Conservation (phyloP, 1,140 invertebrate genomes). For the Cotesia typhae region DNA sequence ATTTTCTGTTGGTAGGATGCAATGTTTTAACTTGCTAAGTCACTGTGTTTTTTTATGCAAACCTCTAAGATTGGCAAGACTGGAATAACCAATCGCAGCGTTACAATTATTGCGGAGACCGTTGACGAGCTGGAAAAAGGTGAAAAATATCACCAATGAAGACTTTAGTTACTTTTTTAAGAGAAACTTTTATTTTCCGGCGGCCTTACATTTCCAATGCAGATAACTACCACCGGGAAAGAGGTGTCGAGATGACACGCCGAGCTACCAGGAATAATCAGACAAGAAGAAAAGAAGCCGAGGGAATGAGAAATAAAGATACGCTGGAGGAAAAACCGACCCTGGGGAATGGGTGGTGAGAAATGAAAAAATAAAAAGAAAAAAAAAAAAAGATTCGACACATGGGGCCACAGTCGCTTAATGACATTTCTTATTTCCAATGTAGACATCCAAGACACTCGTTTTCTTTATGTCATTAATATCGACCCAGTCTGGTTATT, state of each 20-base stretch:
- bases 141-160: constrained; percentile 32
- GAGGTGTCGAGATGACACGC: constrained; percentile 27
- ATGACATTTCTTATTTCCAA: constrained; percentile 35
- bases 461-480: constrained; percentile 7
- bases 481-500: constrained; percentile 13
- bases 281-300: constrained; percentile 16
- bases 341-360: background rate
- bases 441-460: background rate
- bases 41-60: constrained; percentile 26
- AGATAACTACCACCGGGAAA: constrained; percentile 33
- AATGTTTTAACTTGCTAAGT: background rate
- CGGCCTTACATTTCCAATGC: constrained; percentile 38
- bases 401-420: constrained; percentile 29
- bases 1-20: background rate
- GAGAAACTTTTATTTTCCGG: constrained; percentile 8
- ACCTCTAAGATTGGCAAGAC: background rate
- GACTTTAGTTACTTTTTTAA: constrained; percentile 6
- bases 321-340: background rate
- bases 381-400: constrained; percentile 23
- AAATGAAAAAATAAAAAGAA: background rate
- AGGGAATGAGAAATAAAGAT: constrained; percentile 17
- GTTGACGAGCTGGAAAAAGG: constrained; percentile 23
- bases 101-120: constrained; percentile 29
- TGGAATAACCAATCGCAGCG: constrained; percentile 34
- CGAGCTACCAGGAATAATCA: constrained; percentile 31